Evolutionary conservation across 2,113 vertebrate genomes (phyloP).

Genomic region (Struthidea cinerea): DNA sequence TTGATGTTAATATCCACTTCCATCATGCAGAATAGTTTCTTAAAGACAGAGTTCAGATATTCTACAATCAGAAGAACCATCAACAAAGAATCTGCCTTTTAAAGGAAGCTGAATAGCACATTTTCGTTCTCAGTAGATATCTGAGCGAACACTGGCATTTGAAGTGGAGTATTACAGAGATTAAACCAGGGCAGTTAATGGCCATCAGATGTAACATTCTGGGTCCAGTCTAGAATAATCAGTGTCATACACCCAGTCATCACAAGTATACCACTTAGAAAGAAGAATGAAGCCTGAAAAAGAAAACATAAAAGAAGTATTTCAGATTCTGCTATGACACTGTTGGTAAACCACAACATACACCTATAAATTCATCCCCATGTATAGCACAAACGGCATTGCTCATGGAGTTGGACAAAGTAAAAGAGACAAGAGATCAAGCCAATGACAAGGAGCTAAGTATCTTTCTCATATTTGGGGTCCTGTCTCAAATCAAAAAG

Average conservation of each 20-base stretch:
- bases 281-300: slow-evolving; percentile 85
- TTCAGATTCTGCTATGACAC: not conserved
- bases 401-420: not conserved
- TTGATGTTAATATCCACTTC: slow-evolving; percentile 68
- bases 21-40: slow-evolving; percentile 74
- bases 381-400: not conserved
- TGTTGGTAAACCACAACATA: not conserved
- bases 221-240: slow-evolving; percentile 89
- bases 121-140: slow-evolving; percentile 66
- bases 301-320: not conserved
- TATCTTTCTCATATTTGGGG: not conserved
- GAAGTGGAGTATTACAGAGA: slow-evolving; percentile 36
- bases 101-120: slow-evolving; percentile 73
- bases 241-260: slow-evolving; percentile 89
- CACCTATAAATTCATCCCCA: not conserved
- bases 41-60: slow-evolving; percentile 67
- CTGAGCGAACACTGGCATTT: slow-evolving; percentile 67
- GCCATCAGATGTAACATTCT: slow-evolving; percentile 58
- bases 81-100: slow-evolving; percentile 71
- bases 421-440: not conserved
- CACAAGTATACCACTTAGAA: slow-evolving; percentile 83
- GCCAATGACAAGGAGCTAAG: not conserved
- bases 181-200: slow-evolving; percentile 59
- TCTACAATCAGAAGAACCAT: slow-evolving; percentile 76
- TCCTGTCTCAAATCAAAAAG: not conserved